phyloP scores from a whole-genome alignment of 2,888 invertebrate genomes.

The Notodonta ziczac region DNA sequence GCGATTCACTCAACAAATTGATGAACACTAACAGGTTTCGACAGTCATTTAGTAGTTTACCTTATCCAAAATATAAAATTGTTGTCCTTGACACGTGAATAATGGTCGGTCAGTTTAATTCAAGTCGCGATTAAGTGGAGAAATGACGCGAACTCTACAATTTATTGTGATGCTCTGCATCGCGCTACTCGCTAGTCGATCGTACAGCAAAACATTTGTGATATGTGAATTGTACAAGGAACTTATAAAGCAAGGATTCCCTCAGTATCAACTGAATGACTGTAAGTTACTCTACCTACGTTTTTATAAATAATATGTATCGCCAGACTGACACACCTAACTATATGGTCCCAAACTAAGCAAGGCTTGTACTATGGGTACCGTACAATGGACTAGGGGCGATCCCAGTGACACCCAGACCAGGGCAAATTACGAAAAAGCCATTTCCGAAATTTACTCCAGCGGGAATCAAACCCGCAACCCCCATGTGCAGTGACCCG shows the following conservation, averaged over 20 bases:
- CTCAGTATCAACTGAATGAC: slow-evolving; percentile 48
- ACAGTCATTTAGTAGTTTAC: slow-evolving; percentile 41
- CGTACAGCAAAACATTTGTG: slow-evolving; percentile 39
- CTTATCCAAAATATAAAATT: slow-evolving; percentile 35
- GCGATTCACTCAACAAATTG: slow-evolving; percentile 16
- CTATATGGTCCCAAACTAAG: too few species aligned
- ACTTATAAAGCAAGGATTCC: slow-evolving; percentile 54
- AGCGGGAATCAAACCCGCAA: too few species aligned
- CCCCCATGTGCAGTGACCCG: too few species aligned
- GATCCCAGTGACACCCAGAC: too few species aligned
- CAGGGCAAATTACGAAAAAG: too few species aligned
- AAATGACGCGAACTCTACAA: slow-evolving; percentile 41
- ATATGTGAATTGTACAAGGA: slow-evolving; percentile 54
- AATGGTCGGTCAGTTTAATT: slow-evolving; percentile 33
- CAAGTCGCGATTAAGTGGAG: slow-evolving; percentile 32
- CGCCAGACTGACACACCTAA: too few species aligned
- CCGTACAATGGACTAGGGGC: too few species aligned
- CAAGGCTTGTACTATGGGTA: too few species aligned
- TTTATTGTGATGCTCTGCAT: slow-evolving; percentile 28
- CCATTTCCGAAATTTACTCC: too few species aligned
- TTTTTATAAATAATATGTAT: neutral
- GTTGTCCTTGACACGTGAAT: slow-evolving; percentile 49
- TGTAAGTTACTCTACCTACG: slow-evolving; percentile 48
- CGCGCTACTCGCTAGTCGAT: slow-evolving; percentile 23
- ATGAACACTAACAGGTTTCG: slow-evolving; percentile 41